Evolutionary conservation across 2,797 vertebrate species (phyloP), one percentile per base, ranked within the genome.

Genomic region (Anisognathus igniventris): DNA sequence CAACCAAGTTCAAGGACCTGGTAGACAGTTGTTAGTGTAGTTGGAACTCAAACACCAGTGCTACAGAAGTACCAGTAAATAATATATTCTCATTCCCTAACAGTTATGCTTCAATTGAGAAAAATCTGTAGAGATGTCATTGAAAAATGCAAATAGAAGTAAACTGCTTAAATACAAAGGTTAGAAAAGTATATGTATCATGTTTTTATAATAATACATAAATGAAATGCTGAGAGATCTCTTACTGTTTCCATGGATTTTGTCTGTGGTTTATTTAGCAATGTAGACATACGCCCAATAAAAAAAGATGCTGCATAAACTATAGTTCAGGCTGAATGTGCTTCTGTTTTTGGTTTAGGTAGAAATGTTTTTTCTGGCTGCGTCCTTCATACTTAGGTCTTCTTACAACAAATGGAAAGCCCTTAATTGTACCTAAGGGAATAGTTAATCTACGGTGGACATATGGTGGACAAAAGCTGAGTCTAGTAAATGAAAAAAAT

Each of bases 331-430:
- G 82, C 95, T 99, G 98, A 99, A 99, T 99, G 98, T 97, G 97
- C 98, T 99, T 99, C 98, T 99, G 98, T 99, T 98, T 99, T 98
- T 98, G 98, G 98, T 98, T 98, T 98, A 98, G 98, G 98, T 98
- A 97, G 98, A 99, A 99, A 98, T 99, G 98, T 99, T 99, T 98
- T 99, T 99, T 98, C 98, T 99, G 98, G 98, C 98, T 97, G 97
- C 94, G 97, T 98, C 98, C 97, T 98, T 98, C 98, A 98, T 98
- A 98, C 98, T 98, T 98, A 98, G 98, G 97, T 98, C 98, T 98
- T 99, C 98, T 99, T 99, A 98, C 98, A 99, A 99, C 98, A 99
- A 99, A 99, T 98, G 98, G 98, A 98, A 98, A 99, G 97, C 97
- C 98, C 98, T 98, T 99, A 98, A 99, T 99, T 99, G 98, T 98